Conservation (phyloP, 1,140 invertebrate genomes). For the Diploscapter pachys region DNA sequence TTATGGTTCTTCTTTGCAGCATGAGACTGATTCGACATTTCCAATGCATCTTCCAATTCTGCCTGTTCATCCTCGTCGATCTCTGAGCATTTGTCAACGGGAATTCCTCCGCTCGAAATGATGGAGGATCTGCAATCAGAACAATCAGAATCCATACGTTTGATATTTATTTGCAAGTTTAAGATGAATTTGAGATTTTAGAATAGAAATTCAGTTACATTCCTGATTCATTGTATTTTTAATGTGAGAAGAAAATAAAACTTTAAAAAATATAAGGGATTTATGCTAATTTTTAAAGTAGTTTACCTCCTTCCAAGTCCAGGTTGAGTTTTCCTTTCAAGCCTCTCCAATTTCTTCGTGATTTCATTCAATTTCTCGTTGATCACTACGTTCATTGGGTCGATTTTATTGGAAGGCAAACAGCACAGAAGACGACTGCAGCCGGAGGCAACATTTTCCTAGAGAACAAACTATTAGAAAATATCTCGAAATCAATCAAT, state of each 20-base stretch:
- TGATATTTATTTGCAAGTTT: too few relatives aligned
- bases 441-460: too few relatives aligned
- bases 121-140: neutral
- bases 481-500: too few relatives aligned
- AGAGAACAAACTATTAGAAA: too few relatives aligned
- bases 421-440: constrained; percentile 53
- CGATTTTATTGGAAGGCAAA: constrained; percentile 37
- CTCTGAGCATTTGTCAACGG: constrained; percentile 42
- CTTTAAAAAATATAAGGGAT: too few relatives aligned
- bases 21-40: constrained; percentile 44
- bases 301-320: constrained; percentile 18
- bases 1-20: constrained; percentile 49
- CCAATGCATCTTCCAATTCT: constrained; percentile 46
- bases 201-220: too few relatives aligned
- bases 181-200: too few relatives aligned
- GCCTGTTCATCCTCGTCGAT: constrained; percentile 39
- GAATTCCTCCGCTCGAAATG: constrained; percentile 7
- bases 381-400: constrained; percentile 43
- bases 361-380: constrained; percentile 53
- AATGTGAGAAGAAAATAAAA: too few relatives aligned
- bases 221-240: too few relatives aligned
- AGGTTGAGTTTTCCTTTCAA: constrained; percentile 40
- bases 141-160: too few relatives aligned
- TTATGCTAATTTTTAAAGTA: too few relatives aligned
- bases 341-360: constrained; percentile 42